phyloP scores from a whole-genome alignment of 2,888 invertebrate species.

The Carabus problematicus region DNA sequence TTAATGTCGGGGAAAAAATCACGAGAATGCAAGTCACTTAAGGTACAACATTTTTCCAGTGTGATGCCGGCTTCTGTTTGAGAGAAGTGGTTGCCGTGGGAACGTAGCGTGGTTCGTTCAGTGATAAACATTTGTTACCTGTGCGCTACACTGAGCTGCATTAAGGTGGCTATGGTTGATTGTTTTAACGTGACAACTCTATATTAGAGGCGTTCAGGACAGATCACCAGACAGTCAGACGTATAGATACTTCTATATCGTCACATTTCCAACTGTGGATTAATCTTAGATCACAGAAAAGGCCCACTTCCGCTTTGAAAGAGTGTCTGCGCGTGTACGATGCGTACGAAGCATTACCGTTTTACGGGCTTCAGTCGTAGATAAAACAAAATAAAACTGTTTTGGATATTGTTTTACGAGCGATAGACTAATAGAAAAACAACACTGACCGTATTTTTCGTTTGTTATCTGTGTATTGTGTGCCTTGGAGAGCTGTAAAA shows the following conservation, averaged over 20 bases:
- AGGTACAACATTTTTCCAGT: conserved; percentile 37
- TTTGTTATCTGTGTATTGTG: conserved; percentile 6
- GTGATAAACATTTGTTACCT: conserved; percentile 43
- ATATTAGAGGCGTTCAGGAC: too few species aligned
- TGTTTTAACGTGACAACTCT: conserved; percentile 2
- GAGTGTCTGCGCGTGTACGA: not conserved
- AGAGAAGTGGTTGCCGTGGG: conserved; percentile 33
- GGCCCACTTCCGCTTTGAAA: not conserved
- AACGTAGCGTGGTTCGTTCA: conserved; percentile 33
- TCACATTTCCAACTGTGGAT: not conserved
- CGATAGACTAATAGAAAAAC: too few species aligned
- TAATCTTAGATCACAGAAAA: not conserved
- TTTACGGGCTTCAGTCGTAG: too few species aligned
- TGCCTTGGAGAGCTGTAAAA: conserved; percentile 29
- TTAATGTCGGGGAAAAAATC: conserved; percentile 1
- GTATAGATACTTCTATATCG: conserved; percentile 12
- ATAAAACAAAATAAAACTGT: too few species aligned
- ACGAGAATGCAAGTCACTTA: conserved; percentile 43
- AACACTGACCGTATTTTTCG: not conserved
- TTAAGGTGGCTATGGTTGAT: conserved; percentile 11
- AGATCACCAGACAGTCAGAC: too few species aligned
- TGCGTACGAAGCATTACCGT: not conserved
- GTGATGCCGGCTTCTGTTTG: conserved; percentile 39
- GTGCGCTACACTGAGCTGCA: not conserved
- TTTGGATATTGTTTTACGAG: too few species aligned